These are phyloP conservation scores for Nicator chloris DNA, from an alignment of 2,113 vertebrate genomes.

Conservation along the genomic window DNA sequence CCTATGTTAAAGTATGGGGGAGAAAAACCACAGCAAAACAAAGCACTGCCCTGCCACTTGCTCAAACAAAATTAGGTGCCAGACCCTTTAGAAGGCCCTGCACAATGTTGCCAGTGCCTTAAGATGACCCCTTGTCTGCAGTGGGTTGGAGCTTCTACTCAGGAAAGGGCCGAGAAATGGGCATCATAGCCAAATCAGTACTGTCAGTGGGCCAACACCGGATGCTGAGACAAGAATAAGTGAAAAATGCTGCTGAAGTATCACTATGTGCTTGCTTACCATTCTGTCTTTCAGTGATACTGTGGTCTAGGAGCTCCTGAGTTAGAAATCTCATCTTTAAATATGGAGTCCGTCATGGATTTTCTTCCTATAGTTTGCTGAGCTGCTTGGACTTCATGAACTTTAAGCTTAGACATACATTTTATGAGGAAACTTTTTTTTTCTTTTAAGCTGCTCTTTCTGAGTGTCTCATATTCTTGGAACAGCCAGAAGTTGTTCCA, in stretches of 20 bases:
- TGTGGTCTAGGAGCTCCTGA: background rate
- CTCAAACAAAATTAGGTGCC: background rate
- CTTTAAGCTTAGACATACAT: background rate
- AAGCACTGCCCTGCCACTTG: background rate
- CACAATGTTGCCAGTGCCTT: background rate
- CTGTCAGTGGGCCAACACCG: background rate
- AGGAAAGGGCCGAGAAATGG: background rate
- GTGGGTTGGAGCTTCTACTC: background rate
- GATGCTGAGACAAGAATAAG: background rate
- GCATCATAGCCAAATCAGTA: background rate
- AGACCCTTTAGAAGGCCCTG: background rate
- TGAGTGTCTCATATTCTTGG: background rate
- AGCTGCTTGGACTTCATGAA: background rate
- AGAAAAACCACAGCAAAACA: fast-evolving
- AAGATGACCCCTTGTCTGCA: background rate
- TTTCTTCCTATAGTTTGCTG: background rate
- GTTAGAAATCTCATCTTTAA: background rate
- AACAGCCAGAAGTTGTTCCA: background rate
- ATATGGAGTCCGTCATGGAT: background rate
- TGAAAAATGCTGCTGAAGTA: background rate
- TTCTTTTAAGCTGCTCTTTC: background rate
- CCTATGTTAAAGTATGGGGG: background rate
- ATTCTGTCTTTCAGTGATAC: background rate
- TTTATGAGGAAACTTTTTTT: background rate
- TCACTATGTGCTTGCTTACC: background rate